A percentile compares a stretch with the other conserved stretches of the same genome.
phyloP scores from a whole-genome alignment of 2,113 vertebrate species.

The Lamprotornis superbus region DNA sequence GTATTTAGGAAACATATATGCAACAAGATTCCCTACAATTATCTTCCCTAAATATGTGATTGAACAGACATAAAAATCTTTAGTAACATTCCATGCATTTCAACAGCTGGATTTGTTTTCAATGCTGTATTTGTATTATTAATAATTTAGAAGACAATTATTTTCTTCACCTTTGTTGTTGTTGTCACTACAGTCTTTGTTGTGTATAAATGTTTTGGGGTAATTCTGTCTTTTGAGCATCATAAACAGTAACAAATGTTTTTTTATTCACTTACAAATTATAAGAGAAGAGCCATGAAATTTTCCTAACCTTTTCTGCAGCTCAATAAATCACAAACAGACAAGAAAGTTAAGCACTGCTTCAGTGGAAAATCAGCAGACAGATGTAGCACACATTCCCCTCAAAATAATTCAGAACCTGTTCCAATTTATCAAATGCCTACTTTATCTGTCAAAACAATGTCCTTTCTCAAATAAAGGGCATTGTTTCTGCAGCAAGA shows the following conservation, averaged over 20 bases:
- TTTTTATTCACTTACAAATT: constrained; percentile 83
- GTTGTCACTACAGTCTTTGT: constrained; percentile 46
- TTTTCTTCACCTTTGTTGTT: constrained; percentile 44
- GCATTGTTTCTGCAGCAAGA: constrained; percentile 80
- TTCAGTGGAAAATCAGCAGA: constrained; percentile 81
- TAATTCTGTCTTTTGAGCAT: constrained; percentile 74
- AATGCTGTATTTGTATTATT: constrained; percentile 7
- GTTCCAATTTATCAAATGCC: constrained; percentile 87
- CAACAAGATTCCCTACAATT: background rate
- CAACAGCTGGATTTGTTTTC: background rate
- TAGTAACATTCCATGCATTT: background rate
- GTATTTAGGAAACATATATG: background rate
- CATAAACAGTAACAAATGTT: constrained; percentile 78
- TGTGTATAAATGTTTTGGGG: constrained; percentile 64
- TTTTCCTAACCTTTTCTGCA: constrained; percentile 82
- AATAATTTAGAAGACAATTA: constrained; percentile 50
- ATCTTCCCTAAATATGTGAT: background rate
- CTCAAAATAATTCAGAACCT: constrained; percentile 86
- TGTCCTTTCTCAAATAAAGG: constrained; percentile 84
- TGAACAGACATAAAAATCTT: background rate
- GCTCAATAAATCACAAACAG: constrained; percentile 85
- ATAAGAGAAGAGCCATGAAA: constrained; percentile 77
- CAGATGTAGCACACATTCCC: constrained; percentile 80
- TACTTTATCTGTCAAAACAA: constrained; percentile 86
- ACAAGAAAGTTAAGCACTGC: constrained; percentile 81